Percentiles rank a stretch among this genome's conserved stretches.
Evolutionary conservation across 2,888 invertebrate species (phyloP).

Genomic region (Rugalucina vietnamica): DNA sequence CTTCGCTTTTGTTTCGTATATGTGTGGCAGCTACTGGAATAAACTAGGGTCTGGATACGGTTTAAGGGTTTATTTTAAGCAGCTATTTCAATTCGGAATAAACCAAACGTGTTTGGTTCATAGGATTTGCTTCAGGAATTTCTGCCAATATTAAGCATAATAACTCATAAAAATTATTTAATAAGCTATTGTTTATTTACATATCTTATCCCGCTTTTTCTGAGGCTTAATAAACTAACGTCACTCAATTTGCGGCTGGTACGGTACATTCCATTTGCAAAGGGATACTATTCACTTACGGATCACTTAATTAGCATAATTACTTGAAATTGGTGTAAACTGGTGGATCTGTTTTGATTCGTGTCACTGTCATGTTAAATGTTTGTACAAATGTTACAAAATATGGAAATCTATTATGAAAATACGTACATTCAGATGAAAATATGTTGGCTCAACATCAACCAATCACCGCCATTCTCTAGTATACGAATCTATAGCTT

Average conservation of each 20-base stretch:
- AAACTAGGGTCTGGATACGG: too few relatives aligned
- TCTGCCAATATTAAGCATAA: too few relatives aligned
- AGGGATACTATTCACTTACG: conserved; percentile 16
- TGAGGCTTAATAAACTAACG: not conserved
- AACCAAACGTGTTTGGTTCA: too few relatives aligned
- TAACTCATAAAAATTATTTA: too few relatives aligned
- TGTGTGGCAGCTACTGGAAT: too few relatives aligned
- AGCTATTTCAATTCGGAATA: too few relatives aligned
- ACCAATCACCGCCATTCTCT: not conserved
- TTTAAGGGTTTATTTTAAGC: too few relatives aligned
- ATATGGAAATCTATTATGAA: conserved; percentile 29
- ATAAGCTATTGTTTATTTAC: too few relatives aligned
- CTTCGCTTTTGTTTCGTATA: too few relatives aligned
- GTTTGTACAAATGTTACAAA: conserved; percentile 53
- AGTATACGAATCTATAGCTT: conserved; percentile 7
- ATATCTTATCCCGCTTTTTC: not conserved
- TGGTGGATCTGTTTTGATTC: conserved; percentile 41
- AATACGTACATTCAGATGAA: not conserved
- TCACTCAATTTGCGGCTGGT: not conserved
- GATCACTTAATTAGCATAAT: conserved; percentile 48
- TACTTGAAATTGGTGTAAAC: conserved; percentile 43
- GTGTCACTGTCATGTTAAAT: conserved; percentile 23
- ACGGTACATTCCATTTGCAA: not conserved
- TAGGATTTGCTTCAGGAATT: too few relatives aligned
- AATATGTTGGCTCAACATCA: conserved; percentile 7